Percentiles rank a stretch among this genome's conserved stretches.
phyloP scores from a whole-genome alignment of 2,113 vertebrate species.

The Phainopepla nitens region DNA sequence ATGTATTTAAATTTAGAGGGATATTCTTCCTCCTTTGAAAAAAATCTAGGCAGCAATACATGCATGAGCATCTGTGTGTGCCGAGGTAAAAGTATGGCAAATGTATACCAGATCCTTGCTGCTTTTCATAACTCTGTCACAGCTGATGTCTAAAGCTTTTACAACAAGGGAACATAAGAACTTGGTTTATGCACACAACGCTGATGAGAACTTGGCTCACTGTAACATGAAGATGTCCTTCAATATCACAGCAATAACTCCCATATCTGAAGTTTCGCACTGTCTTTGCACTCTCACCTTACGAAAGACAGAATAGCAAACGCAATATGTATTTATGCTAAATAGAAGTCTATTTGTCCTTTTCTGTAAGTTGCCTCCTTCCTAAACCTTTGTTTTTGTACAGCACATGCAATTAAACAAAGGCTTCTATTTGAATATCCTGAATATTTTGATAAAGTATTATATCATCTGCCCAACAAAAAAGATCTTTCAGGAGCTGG shows the following conservation, averaged over 20 bases:
- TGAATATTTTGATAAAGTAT: not conserved
- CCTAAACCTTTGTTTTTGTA: not conserved
- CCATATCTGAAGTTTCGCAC: not conserved
- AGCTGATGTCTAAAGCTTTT: not conserved
- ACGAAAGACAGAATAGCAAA: not conserved
- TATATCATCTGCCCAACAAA: not conserved
- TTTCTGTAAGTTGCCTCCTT: not conserved
- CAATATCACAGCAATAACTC: not conserved
- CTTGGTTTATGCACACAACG: not conserved
- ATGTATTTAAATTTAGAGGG: constrained; percentile 7
- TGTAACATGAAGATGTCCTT: not conserved
- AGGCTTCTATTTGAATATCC: not conserved
- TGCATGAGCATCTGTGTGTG: rapidly evolving
- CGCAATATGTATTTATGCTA: not conserved
- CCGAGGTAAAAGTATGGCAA: not conserved
- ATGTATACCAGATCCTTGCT: not conserved
- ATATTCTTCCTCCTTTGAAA: not conserved
- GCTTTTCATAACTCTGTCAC: not conserved
- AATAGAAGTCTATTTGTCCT: not conserved
- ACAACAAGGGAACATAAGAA: not conserved
- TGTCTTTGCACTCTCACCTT: not conserved
- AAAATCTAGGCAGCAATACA: not conserved
- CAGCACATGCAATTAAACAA: not conserved
- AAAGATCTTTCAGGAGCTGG: not conserved
- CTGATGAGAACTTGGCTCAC: not conserved